These are phyloP conservation scores for Albula glossodonta DNA, from an alignment of 2,113 vertebrate species.

Conservation along the genomic window DNA sequence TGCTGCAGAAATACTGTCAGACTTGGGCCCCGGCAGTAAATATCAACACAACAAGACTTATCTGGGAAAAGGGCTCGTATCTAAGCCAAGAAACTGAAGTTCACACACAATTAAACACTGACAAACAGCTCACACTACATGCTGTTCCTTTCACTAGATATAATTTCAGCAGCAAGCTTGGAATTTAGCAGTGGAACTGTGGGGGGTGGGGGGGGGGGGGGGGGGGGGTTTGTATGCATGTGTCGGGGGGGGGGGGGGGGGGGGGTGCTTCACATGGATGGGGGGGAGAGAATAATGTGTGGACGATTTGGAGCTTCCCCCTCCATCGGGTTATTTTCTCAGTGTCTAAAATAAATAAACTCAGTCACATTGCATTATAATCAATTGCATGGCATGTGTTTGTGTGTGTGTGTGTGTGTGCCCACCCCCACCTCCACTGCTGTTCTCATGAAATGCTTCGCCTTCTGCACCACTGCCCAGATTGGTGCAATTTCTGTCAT, in stretches of 20 bases:
- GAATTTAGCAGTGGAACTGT: not conserved
- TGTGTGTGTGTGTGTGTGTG: too few relatives aligned
- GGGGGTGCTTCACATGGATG: too few relatives aligned
- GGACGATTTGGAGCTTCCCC: not conserved
- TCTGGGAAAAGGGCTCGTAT: not conserved
- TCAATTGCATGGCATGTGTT: too few relatives aligned
- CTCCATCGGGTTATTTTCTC: not conserved
- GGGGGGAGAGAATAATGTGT: not conserved
- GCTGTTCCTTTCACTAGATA: not conserved
- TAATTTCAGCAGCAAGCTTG: not conserved
- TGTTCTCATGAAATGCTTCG: not conserved
- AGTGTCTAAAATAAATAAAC: not conserved
- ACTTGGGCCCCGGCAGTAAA: not conserved
- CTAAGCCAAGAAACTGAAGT: not conserved
- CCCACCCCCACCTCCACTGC: too few relatives aligned
- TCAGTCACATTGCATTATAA: not conserved
- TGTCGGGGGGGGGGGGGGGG: too few relatives aligned
- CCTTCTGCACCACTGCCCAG: too few relatives aligned
- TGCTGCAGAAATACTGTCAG: not conserved
- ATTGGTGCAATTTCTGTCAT: too few relatives aligned
- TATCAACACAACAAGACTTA: not conserved
- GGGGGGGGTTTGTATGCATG: too few relatives aligned
- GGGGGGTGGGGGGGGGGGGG: too few relatives aligned
- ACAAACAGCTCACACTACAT: not conserved
- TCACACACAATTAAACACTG: not conserved